Evolutionary conservation across 2,113 vertebrate genomes (phyloP), one percentile per base, ranked within the genome.

Genomic region (Oncorhynchus tshawytscha): DNA sequence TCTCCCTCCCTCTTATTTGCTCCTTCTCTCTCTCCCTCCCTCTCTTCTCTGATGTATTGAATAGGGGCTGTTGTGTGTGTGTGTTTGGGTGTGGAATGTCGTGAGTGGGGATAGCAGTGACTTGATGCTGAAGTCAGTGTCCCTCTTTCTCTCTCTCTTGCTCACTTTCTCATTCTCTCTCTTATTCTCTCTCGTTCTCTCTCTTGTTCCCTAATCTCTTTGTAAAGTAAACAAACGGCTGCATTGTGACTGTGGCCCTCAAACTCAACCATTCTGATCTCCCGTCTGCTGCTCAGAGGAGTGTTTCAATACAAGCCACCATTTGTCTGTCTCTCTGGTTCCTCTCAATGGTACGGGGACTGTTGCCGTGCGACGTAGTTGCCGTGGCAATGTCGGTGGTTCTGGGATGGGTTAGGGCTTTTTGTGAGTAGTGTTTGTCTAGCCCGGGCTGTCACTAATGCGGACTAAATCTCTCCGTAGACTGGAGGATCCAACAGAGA

Each of bases 41-140:
- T 67, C 11, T 73, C 27, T 34, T 4, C 16, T 60, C 27, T 51
- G 76, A 72, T 60, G 78, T 60, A 39, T 70, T 85, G 81, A 89
- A 90, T 65, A 45, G 77, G 65, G 78, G 76, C 71, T 39, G 74
- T 91, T 77, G 74, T 54, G 51, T 16, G 72, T 71, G 76, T 82
- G 83, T 84, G 84, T 89, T 87, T 84, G 89, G 85, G 82, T 51
- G 87, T 82, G 75, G 91, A 91, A 92, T 90, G 89, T 81, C 75
- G 85, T 54, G 86, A 83, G 91, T 90, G 90, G 91, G 91, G 91
- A 87, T 82, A 31, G 5, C n/a, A 24, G n/a, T 62, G 81, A 78
- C 83, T 86, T 69, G 66, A 78, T 82, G 51, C 78, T 83, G 76
- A 76, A 85, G 79, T 84, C 84, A 71, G 51, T 57, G 51, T 71